These are phyloP conservation scores for Nemoura dubitans DNA, from an alignment of 2,888 invertebrate species.

Conservation along the genomic window DNA sequence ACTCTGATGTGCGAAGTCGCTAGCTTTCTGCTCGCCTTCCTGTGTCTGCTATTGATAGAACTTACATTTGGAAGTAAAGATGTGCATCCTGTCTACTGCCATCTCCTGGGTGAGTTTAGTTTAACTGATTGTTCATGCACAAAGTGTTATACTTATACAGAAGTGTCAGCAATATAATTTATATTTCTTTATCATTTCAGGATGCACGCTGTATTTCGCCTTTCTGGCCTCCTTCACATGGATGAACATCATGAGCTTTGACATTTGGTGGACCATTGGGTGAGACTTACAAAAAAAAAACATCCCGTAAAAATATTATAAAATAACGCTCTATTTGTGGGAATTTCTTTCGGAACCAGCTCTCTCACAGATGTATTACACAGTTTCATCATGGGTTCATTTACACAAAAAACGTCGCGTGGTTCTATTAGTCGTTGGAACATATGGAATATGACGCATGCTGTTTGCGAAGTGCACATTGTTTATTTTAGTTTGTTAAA, in stretches of 20 bases:
- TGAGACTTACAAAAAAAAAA: slow-evolving; percentile 20
- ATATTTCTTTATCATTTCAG: slow-evolving; percentile 31
- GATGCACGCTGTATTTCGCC: neutral
- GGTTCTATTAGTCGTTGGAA: too few relatives aligned
- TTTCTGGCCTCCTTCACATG: slow-evolving; percentile 41
- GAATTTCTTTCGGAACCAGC: too few relatives aligned
- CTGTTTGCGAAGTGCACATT: too few relatives aligned
- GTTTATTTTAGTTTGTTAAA: too few relatives aligned
- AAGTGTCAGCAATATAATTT: neutral
- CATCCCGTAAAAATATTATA: neutral
- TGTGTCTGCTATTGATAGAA: slow-evolving; percentile 69
- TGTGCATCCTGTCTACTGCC: neutral
- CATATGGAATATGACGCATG: too few relatives aligned
- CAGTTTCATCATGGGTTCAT: too few relatives aligned
- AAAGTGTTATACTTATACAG: too few relatives aligned
- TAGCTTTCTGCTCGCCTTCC: slow-evolving; percentile 71
- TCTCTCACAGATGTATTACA: too few relatives aligned
- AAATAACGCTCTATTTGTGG: too few relatives aligned
- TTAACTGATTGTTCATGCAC: too few relatives aligned
- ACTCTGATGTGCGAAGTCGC: slow-evolving; percentile 76
- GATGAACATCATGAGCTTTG: slow-evolving; percentile 47
- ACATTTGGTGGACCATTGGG: slow-evolving; percentile 47
- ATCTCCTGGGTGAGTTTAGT: neutral
- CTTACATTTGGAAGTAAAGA: slow-evolving; percentile 53
- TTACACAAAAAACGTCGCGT: too few relatives aligned